phyloP scores from a whole-genome alignment of 2,888 invertebrate genomes.

The Machimus atricapillus region DNA sequence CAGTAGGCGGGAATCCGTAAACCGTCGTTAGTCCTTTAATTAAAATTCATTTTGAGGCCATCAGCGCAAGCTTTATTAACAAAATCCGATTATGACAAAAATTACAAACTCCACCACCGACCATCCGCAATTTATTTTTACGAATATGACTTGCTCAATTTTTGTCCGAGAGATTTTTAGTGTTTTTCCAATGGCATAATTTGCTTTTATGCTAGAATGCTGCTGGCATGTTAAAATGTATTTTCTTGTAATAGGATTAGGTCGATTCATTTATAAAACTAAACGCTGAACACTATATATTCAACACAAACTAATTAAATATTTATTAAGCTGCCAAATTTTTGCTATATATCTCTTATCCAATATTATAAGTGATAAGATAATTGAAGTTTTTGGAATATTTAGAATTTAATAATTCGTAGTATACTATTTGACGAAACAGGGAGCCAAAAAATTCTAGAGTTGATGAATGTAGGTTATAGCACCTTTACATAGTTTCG shows the following conservation, averaged over 20 bases:
- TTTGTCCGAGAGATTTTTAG: background rate
- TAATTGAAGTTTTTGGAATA: too few species aligned
- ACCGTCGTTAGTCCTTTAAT: background rate
- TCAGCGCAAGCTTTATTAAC: background rate
- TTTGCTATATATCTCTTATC: too few species aligned
- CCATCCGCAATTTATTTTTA: background rate
- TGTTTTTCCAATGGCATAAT: background rate
- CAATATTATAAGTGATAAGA: too few species aligned
- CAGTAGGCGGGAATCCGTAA: background rate
- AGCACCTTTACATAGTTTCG: too few species aligned
- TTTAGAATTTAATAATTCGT: too few species aligned
- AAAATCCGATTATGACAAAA: background rate
- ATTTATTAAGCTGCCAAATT: background rate
- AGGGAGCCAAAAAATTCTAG: too few species aligned
- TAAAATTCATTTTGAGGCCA: background rate
- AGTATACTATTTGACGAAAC: too few species aligned
- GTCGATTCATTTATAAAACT: background rate
- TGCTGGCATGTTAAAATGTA: background rate
- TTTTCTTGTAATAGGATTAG: background rate
- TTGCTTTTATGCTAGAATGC: background rate
- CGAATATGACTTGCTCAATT: background rate
- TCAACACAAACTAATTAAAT: background rate
- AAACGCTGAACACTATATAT: background rate
- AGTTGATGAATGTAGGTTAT: too few species aligned
- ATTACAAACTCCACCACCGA: background rate